Evolutionary conservation across 2,888 invertebrate species (phyloP).

Genomic region (Argyra leucocephala): DNA sequence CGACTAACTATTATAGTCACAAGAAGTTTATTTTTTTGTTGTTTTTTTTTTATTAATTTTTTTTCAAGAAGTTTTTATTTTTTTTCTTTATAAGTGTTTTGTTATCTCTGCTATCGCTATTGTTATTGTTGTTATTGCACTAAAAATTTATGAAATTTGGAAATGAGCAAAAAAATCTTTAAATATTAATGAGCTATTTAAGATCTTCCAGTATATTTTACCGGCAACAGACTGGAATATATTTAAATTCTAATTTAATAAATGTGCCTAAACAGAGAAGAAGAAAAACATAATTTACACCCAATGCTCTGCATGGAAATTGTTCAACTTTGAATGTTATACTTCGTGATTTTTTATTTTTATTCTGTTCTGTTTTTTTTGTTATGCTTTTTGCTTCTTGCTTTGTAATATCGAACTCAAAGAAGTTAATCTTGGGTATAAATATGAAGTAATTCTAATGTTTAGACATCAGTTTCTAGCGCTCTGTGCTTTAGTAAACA

Average conservation of each 20-base stretch:
- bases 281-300: not conserved
- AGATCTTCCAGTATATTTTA: not conserved
- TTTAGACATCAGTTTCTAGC: not conserved
- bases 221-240: not conserved
- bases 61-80: not conserved
- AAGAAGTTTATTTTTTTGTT: too few species aligned
- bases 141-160: not conserved
- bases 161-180: not conserved
- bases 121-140: not conserved
- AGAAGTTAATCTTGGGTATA: not conserved
- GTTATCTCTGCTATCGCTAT: not conserved
- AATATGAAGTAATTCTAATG: not conserved
- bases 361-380: too few species aligned
- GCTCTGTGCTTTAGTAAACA: not conserved
- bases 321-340: too few species aligned
- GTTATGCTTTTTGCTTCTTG: not conserved
- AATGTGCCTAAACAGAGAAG: not conserved
- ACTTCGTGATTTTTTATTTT: too few species aligned
- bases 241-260: not conserved
- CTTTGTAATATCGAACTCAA: not conserved
- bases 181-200: constrained; percentile 3
- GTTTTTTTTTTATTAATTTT: too few species aligned
- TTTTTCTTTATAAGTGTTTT: too few species aligned
- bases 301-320: not conserved
- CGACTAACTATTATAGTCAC: too few species aligned